These are phyloP conservation scores for Malurus elegans DNA, from an alignment of 2,113 vertebrate species.

Conservation along the genomic window DNA sequence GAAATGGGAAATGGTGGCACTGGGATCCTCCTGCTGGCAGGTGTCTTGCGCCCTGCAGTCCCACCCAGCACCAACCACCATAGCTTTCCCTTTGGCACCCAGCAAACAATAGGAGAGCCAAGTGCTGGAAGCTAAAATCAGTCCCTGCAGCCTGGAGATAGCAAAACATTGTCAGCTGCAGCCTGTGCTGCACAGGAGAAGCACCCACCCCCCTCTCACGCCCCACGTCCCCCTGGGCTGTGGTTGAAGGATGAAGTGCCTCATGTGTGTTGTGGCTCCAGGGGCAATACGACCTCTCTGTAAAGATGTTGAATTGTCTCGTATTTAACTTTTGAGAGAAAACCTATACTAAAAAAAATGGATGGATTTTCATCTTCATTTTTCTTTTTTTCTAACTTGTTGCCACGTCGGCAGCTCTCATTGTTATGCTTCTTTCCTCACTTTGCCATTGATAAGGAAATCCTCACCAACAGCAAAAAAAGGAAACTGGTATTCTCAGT, in stretches of 20 bases:
- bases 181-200: neutral
- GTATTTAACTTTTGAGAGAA: neutral
- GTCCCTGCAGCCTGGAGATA: neutral
- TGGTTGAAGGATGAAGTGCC: neutral
- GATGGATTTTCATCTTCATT: neutral
- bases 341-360: neutral
- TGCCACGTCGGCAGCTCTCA: neutral
- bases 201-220: fast-evolving
- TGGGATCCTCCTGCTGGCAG: fast-evolving
- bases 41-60: neutral
- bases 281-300: neutral
- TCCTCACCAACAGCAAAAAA: neutral
- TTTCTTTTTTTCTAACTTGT: neutral
- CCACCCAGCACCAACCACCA: neutral
- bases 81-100: neutral
- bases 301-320: fast-evolving
- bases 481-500: neutral
- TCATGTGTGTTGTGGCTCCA: fast-evolving
- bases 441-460: neutral
- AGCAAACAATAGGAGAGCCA: neutral
- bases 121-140: neutral
- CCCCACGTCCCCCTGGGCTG: too few relatives aligned
- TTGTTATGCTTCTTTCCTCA: neutral
- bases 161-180: neutral
- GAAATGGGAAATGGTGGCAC: neutral